Evolutionary conservation across 2,888 invertebrate species (phyloP), one percentile per base, ranked within the genome.

Genomic region (Zygogramma bicolorata): DNA sequence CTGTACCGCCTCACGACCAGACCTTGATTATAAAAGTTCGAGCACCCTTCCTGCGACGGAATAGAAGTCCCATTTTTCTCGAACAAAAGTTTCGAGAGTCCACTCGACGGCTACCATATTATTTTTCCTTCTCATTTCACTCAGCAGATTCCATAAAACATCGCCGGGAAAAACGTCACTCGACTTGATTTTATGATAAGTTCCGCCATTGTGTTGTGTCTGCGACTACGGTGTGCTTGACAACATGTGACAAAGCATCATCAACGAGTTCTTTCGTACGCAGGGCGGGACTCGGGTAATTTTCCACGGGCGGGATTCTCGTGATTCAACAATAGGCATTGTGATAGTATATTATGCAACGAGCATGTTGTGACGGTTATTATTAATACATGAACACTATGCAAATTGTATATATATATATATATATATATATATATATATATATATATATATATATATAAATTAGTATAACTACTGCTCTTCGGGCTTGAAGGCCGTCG

Each of bases 181-280:
- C 74, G 76, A 79, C 76, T 79, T 72, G 75, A 79, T 77, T 79
- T 76, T 75, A 77, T 71, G 77, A 75, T 77, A 76, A 76, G 76
- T 80, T 77, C 68, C 69, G 77, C 78, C 79, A 80, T 82, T 83
- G 81, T 81, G 80, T 78, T 77, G 77, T 72, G 65, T 77, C 76
- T 76, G 79, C 76, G 77, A 77, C 78, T 61, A 71, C 70, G 66
- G 73, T 79, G 76, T 71, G 65, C 69, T 71, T 74, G 76, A 77
- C 79, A 75, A 73, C 75, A 70, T 73, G 71, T 79, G 79, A 79
- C 74, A 79, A 79, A 79, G 79, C 74, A 75, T 75, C 71, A 78
- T 79, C 75, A 71, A 75, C 71, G 71, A 75, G 73, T 73, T 59
- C 73, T 69, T 69, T 34, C n/a, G n/a, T 60, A 53, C 65, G 70